phyloP scores from a whole-genome alignment of 2,888 invertebrate genomes.

The Empis stercorea region DNA sequence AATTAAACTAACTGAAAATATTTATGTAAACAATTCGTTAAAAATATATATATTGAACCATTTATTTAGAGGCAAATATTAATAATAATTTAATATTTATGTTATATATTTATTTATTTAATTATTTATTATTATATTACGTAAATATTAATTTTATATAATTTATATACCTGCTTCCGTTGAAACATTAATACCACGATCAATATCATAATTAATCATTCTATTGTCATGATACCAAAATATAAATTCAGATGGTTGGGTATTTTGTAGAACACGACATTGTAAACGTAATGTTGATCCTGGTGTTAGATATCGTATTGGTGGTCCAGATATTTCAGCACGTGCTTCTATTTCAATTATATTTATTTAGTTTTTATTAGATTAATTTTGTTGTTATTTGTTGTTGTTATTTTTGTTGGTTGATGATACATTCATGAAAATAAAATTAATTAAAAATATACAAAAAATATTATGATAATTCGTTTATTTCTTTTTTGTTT shows the following conservation, averaged over 20 bases:
- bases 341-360: constrained; percentile 53
- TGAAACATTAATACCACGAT: constrained; percentile 75
- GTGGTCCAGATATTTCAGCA: constrained; percentile 74
- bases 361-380: constrained; percentile 6
- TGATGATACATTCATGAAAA: not conserved
- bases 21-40: no score
- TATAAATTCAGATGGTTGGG: constrained; percentile 70
- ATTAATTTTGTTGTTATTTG: not conserved
- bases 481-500: no score
- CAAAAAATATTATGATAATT: not conserved
- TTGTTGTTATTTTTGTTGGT: not conserved
- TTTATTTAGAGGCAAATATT: no score
- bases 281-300: constrained; percentile 71
- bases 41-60: no score
- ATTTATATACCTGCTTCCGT: constrained; percentile 61
- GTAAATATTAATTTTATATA: no score
- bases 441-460: not conserved
- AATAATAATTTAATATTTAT: no score
- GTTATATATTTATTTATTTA: no score
- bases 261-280: constrained; percentile 71
- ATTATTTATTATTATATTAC: no score
- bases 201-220: constrained; percentile 84
- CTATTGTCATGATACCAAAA: constrained; percentile 83
- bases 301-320: constrained; percentile 76
- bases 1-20: no score